Percentiles rank a stretch among this genome's conserved stretches.
Conservation (phyloP, 2,113 vertebrate genomes). For the Phocoena phocoena region DNA sequence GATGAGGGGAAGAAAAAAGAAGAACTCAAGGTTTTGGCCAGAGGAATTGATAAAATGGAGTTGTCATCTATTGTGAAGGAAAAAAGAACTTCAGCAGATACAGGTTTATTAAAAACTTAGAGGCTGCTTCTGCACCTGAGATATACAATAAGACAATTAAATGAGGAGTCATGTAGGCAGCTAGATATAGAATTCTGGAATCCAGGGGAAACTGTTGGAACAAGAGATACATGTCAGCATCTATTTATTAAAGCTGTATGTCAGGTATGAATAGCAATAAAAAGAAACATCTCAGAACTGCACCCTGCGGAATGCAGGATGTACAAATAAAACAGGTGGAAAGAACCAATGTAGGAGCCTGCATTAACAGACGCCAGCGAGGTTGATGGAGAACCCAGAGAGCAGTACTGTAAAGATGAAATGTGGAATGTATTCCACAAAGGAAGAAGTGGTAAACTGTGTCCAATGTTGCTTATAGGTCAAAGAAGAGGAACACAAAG, state of each 20-base stretch:
- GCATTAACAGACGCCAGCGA: neutral
- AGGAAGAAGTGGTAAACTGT: neutral
- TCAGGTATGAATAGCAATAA: neutral
- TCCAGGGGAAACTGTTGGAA: neutral
- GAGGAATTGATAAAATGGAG: neutral
- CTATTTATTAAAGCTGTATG: neutral
- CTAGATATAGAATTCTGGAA: neutral
- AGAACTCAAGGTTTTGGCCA: neutral
- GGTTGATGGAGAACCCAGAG: neutral
- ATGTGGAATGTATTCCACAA: neutral
- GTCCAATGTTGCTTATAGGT: neutral
- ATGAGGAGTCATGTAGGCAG: neutral
- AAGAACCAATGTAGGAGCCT: neutral
- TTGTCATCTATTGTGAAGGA: neutral
- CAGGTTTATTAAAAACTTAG: neutral
- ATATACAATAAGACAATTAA: neutral
- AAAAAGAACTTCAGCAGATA: neutral
- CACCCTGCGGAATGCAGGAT: neutral
- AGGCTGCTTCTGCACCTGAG: neutral
- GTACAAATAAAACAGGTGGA: neutral
- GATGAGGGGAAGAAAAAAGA: neutral
- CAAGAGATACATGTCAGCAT: neutral
- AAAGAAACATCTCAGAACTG: neutral
- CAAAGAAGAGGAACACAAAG: neutral
- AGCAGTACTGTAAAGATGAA: neutral